Percentiles rank a stretch among this genome's conserved stretches.
phyloP scores from a whole-genome alignment of 2,797 vertebrate genomes.

The Amblyopsis hoosieri region DNA sequence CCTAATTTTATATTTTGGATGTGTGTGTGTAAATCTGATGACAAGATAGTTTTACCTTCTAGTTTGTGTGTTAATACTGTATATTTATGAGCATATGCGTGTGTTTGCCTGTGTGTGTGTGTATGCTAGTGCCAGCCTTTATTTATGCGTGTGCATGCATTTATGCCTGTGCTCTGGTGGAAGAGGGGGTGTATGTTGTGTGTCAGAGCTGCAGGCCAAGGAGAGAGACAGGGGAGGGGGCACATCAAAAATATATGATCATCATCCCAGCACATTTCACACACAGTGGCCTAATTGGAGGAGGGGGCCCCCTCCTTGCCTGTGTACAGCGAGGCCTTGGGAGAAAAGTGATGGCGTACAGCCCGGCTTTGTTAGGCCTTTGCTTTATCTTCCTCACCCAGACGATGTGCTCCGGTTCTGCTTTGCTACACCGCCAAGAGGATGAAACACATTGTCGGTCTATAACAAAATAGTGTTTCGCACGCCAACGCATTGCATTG shows the following conservation, averaged over 20 bases:
- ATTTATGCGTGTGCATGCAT: not conserved
- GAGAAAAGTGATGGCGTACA: slow-evolving; percentile 26
- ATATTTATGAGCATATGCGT: slow-evolving; percentile 14
- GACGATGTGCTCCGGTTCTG: slow-evolving; percentile 30
- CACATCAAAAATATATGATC: slow-evolving; percentile 78
- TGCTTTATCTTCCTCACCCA: slow-evolving; percentile 48
- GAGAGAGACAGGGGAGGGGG: slow-evolving; percentile 48
- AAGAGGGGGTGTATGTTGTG: slow-evolving; percentile 51
- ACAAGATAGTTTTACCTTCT: slow-evolving; percentile 17
- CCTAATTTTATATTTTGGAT: slow-evolving; percentile 40
- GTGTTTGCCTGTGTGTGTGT: slow-evolving; percentile 6
- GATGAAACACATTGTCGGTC: not conserved
- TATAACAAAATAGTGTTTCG: slow-evolving; percentile 4
- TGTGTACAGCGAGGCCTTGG: slow-evolving; percentile 35
- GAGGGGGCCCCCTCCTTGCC: slow-evolving; percentile 41
- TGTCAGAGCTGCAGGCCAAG: slow-evolving; percentile 68
- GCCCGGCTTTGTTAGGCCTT: slow-evolving; percentile 46
- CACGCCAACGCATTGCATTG: not conserved
- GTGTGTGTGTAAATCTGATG: not conserved
- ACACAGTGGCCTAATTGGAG: slow-evolving; percentile 63
- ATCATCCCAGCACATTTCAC: slow-evolving; percentile 67
- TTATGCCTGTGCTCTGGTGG: slow-evolving; percentile 4
- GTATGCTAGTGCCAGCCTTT: slow-evolving; percentile 8
- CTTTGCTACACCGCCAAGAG: slow-evolving; percentile 18
- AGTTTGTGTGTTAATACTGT: slow-evolving; percentile 12